Percentiles rank a stretch among this genome's conserved stretches.
phyloP scores from a whole-genome alignment of 2,888 invertebrate genomes.

The Diarsia dahlii region DNA sequence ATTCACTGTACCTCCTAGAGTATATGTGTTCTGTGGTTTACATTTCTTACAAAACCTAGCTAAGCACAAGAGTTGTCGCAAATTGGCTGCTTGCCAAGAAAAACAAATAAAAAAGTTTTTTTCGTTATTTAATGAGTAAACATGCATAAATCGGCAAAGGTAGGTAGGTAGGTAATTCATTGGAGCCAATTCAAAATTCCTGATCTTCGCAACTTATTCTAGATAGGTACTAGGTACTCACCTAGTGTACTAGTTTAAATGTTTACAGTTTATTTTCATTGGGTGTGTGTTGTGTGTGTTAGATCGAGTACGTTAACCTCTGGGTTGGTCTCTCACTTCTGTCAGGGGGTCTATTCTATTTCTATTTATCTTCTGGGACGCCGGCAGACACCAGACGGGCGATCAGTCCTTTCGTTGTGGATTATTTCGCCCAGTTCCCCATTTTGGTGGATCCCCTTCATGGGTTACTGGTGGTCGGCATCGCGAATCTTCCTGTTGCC shows the following conservation, averaged over 20 bases:
- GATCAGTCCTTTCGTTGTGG: too few relatives aligned
- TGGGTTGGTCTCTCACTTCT: slow-evolving; percentile 2
- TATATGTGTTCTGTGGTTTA: too few relatives aligned
- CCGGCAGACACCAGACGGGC: too few relatives aligned
- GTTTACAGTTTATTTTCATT: slow-evolving; percentile 10
- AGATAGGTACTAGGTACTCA: too few relatives aligned
- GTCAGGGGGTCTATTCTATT: too few relatives aligned
- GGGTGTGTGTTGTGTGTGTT: too few relatives aligned
- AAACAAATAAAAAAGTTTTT: slow-evolving; percentile 16
- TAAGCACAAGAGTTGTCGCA: slow-evolving; percentile 14
- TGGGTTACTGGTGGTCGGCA: too few relatives aligned
- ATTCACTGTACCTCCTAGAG: too few relatives aligned
- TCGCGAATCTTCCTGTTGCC: too few relatives aligned
- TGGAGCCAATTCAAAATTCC: slow-evolving; percentile 35
- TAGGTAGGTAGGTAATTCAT: slow-evolving; percentile 19
- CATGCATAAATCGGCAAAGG: slow-evolving; percentile 36
- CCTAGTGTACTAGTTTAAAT: slow-evolving; percentile 14
- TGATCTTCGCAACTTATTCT: neutral
- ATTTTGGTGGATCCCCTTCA: too few relatives aligned
- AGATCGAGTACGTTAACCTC: slow-evolving; percentile 38
- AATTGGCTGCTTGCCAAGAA: slow-evolving; percentile 42
- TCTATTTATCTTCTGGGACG: too few relatives aligned
- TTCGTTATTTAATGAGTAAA: slow-evolving; percentile 28
- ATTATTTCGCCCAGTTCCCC: too few relatives aligned
- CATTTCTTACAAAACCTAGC: slow-evolving; percentile 40